Evolutionary conservation across 2,113 vertebrate genomes (phyloP).

Genomic region (Prolemur simus): DNA sequence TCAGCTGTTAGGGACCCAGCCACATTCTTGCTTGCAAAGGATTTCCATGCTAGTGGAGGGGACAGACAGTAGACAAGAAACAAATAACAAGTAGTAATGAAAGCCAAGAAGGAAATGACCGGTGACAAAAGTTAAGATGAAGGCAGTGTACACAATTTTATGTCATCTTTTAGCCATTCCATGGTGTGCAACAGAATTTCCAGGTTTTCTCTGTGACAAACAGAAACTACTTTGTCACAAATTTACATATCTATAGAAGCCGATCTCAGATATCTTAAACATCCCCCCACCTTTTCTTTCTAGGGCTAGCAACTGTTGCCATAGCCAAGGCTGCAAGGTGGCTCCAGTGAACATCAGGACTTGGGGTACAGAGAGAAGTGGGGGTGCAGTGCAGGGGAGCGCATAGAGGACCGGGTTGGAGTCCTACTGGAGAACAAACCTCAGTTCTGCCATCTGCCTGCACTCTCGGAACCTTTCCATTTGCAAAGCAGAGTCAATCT

Average conservation of each 20-base stretch:
- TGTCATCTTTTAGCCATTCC: neutral
- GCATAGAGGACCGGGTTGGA: neutral
- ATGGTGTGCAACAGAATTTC: neutral
- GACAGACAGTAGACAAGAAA: neutral
- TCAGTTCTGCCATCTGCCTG: neutral
- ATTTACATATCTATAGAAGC: neutral
- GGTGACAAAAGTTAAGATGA: neutral
- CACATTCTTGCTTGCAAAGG: neutral
- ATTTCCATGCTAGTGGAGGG: neutral
- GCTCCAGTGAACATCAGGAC: too few species aligned
- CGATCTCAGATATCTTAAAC: neutral
- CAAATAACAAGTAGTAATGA: neutral
- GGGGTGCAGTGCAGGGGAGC: neutral
- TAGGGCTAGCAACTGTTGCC: neutral
- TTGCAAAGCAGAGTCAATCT: neutral
- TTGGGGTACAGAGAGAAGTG: neutral
- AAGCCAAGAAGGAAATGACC: neutral
- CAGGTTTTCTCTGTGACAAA: neutral
- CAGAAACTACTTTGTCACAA: neutral
- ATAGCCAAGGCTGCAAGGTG: neutral
- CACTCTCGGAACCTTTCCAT: neutral
- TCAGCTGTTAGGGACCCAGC: neutral
- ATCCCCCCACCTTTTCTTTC: neutral
- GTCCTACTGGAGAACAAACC: neutral
- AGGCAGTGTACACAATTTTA: neutral